Evolutionary conservation across 2,797 vertebrate genomes (phyloP).

Genomic region (Heteromormyrus szaboi): DNA sequence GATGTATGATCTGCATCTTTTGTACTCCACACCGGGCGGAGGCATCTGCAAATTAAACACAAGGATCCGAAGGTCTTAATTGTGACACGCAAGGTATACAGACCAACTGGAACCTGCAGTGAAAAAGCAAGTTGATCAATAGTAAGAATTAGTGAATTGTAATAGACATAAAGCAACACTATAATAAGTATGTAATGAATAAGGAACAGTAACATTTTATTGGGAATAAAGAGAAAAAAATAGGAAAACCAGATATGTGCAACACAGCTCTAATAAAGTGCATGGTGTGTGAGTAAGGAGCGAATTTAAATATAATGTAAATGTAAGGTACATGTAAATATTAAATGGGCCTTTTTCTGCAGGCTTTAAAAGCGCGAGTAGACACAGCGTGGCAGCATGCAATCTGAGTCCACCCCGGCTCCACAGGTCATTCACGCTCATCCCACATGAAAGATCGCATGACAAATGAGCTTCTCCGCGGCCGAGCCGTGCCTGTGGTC

Average conservation of each 20-base stretch:
- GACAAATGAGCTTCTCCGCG: slow-evolving; percentile 11
- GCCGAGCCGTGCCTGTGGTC: slow-evolving; percentile 1
- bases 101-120: neutral
- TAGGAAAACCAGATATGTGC: neutral
- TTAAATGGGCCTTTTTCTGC: neutral
- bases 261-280: neutral
- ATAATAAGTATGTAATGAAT: neutral
- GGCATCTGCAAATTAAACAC: neutral
- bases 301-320: neutral
- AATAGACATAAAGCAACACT: neutral
- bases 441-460: neutral
- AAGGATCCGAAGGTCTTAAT: neutral
- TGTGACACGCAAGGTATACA: neutral
- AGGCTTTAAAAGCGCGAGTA: neutral
- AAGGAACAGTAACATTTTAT: neutral
- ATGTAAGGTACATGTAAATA: neutral
- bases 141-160: neutral
- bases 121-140: neutral
- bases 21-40: neutral
- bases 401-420: neutral
- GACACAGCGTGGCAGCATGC: neutral
- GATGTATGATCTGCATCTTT: neutral
- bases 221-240: neutral
- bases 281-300: neutral
- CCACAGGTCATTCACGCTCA: neutral